phyloP scores from a whole-genome alignment of 2,888 invertebrate species.

The Pristionchus exspectatus region DNA sequence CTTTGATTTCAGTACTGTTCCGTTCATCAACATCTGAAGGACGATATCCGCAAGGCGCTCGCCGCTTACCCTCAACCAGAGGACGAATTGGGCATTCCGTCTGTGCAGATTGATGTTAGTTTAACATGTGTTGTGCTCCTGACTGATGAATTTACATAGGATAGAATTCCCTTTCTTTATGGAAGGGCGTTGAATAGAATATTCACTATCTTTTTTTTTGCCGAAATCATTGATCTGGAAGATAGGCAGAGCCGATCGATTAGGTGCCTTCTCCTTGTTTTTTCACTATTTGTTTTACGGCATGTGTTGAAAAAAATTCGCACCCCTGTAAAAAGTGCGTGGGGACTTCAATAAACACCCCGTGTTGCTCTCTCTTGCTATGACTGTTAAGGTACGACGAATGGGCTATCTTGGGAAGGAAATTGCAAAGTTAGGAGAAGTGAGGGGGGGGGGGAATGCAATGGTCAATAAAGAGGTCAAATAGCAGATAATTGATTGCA shows the following conservation, averaged over 20 bases:
- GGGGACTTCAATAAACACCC: not conserved
- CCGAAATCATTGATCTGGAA: no score
- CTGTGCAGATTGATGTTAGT: slow-evolving; percentile 47
- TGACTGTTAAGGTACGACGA: not conserved
- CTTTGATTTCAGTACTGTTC: slow-evolving; percentile 14
- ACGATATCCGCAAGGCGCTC: slow-evolving; percentile 25
- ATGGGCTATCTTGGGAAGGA: not conserved
- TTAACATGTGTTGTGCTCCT: not conserved
- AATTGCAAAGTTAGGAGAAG: not conserved
- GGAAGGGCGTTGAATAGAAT: no score
- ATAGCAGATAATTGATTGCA: not conserved
- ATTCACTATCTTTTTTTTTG: no score
- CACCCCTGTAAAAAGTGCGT: not conserved
- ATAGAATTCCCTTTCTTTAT: no score
- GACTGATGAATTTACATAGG: no score
- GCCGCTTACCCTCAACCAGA: not conserved
- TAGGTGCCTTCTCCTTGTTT: no score
- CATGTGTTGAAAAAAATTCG: not conserved
- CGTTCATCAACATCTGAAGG: slow-evolving; percentile 32
- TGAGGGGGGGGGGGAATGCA: not conserved
- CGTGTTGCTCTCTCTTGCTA: not conserved
- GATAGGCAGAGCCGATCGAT: no score
- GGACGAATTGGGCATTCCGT: slow-evolving; percentile 40
- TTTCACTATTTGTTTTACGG: not conserved
- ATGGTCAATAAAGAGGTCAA: not conserved